Percentiles rank a stretch among this genome's conserved stretches.
Evolutionary conservation across 2,797 vertebrate species (phyloP).

Genomic region (Tadarida brasiliensis): DNA sequence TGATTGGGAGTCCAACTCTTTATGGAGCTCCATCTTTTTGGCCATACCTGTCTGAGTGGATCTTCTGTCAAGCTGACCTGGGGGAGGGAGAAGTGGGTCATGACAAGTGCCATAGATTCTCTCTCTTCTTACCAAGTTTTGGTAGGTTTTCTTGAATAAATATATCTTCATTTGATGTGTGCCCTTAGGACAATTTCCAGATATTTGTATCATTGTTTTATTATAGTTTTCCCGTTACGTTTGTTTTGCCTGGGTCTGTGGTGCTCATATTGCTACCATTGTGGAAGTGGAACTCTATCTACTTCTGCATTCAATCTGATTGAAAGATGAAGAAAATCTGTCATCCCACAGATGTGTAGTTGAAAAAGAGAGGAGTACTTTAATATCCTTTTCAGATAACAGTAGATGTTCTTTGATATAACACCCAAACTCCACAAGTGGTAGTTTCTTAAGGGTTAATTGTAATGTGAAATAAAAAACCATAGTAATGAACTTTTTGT

Average conservation of each 20-base stretch:
- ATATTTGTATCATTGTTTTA: not conserved
- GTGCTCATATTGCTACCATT: not conserved
- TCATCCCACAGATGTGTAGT: not conserved
- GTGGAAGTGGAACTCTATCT: not conserved
- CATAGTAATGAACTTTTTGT: not conserved
- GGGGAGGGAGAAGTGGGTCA: not conserved
- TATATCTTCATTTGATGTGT: too few species aligned
- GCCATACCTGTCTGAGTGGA: not conserved
- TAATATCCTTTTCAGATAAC: too few species aligned
- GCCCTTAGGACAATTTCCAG: too few species aligned
- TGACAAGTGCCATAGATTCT: not conserved
- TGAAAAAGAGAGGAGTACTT: not conserved
- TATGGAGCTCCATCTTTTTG: not conserved
- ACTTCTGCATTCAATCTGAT: not conserved
- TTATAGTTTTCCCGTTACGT: not conserved
- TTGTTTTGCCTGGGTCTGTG: not conserved
- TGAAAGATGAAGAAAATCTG: not conserved
- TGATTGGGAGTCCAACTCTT: not conserved
- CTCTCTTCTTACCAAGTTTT: not conserved
- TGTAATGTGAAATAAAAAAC: not conserved
- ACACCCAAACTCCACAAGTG: not conserved
- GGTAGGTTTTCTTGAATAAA: not conserved
- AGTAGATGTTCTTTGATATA: not conserved
- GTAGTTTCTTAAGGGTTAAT: not conserved
- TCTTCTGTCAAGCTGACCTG: not conserved